These are phyloP conservation scores for Microchrysa polita DNA, from an alignment of 2,888 invertebrate species.

Conservation along the genomic window DNA sequence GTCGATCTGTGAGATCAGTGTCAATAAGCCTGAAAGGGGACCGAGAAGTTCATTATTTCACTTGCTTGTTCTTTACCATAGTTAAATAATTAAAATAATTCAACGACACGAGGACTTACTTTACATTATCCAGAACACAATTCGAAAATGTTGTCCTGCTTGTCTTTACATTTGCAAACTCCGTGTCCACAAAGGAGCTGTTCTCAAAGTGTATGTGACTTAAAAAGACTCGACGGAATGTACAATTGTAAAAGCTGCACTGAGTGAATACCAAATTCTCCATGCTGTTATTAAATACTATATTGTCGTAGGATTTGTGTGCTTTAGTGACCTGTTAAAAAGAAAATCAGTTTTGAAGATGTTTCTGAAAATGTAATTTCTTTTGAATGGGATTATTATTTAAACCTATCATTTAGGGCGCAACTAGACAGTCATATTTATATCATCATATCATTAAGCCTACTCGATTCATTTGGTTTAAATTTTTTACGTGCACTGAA, in stretches of 20 bases:
- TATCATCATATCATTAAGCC: too few species aligned
- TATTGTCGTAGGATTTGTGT: conserved; percentile 62
- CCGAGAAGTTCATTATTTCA: neutral
- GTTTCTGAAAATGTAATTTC: too few species aligned
- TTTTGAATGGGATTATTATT: too few species aligned
- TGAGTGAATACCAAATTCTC: conserved; percentile 73
- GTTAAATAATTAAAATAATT: conserved; percentile 49
- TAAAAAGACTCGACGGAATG: conserved; percentile 74
- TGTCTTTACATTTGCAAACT: conserved; percentile 77
- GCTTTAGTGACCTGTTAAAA: conserved; percentile 61
- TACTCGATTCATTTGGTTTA: too few species aligned
- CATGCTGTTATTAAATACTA: conserved; percentile 70
- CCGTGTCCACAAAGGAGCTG: conserved; percentile 75
- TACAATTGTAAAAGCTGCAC: conserved; percentile 71
- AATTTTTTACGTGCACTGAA: too few species aligned
- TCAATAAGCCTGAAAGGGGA: conserved; percentile 66
- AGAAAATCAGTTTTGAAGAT: too few species aligned
- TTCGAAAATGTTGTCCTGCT: conserved; percentile 74
- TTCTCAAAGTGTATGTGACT: conserved; percentile 78
- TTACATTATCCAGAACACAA: conserved; percentile 71
- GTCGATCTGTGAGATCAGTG: conserved; percentile 68
- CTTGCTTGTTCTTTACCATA: too few species aligned
- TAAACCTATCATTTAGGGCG: too few species aligned
- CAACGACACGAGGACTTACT: conserved; percentile 66
- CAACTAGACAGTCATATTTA: too few species aligned